Evolutionary conservation across 2,888 invertebrate species (phyloP).

Genomic region (Himalopsyche tibetana): DNA sequence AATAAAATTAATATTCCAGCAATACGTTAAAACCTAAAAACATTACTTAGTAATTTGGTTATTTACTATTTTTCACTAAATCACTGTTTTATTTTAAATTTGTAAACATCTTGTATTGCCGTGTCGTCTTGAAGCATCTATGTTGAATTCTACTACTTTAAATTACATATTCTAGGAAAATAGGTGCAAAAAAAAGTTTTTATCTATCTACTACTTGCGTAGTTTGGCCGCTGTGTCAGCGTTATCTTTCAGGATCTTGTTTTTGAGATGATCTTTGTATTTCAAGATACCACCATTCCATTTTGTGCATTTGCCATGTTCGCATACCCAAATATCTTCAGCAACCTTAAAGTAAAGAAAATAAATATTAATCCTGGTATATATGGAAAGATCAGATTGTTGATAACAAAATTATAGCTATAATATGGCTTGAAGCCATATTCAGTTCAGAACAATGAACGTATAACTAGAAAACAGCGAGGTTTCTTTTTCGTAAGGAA

Average conservation of each 20-base stretch:
- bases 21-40: background rate
- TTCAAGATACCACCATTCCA: slow-evolving; percentile 97
- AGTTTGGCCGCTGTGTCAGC: slow-evolving; percentile 72
- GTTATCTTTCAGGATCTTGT: slow-evolving; percentile 87
- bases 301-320: slow-evolving; percentile 95
- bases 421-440: too few relatives aligned
- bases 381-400: background rate
- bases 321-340: slow-evolving; percentile 99
- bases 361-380: background rate
- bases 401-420: too few relatives aligned
- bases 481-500: too few relatives aligned
- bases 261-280: slow-evolving; percentile 96
- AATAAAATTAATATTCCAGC: slow-evolving; percentile 1
- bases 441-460: too few relatives aligned
- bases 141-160: slow-evolving; percentile 19
- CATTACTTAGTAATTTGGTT: slow-evolving; percentile 10
- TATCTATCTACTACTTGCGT: slow-evolving; percentile 46
- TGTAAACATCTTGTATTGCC: background rate
- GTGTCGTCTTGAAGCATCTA: slow-evolving; percentile 17
- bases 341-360: slow-evolving; percentile 86
- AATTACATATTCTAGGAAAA: slow-evolving; percentile 22
- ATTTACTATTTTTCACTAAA: slow-evolving; percentile 3
- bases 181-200: slow-evolving; percentile 14
- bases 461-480: too few relatives aligned
- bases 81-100: slow-evolving; percentile 13